Evolutionary conservation across 2,888 invertebrate genomes (phyloP), one percentile per base, ranked within the genome.

Genomic region (Drosophila setosimentum): DNA sequence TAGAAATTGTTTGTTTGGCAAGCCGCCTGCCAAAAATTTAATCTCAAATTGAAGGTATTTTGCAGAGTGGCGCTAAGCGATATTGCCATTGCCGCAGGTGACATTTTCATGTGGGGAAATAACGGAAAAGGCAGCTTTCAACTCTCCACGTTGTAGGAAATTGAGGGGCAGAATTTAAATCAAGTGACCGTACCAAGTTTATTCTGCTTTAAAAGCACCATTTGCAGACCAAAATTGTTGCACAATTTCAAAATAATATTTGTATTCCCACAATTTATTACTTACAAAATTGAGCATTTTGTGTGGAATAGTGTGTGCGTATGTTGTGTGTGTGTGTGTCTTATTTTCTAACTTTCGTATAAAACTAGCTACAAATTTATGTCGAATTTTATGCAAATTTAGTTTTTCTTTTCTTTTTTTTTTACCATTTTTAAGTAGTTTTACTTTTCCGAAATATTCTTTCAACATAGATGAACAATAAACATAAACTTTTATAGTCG

Each of bases 1-100:
- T 89, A 85, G 80, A 74, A 86, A 77, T 80, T 87, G 80, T 80
- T 77, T 86, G 89, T 88, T 90, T 76, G 75, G 74, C 73, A 61
- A 85, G 79, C 73, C 68, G 73, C 68, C 77, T 75, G 73, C 68
- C 33, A 81, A 60, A 76, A 78, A 78, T 78, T 78, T 78, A 81
- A 78, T 81, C 78, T 81, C 65, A 78, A 72, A 72, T 77, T 67
- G 78, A 81, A 68, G 78, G 77, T 58, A 80, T 68, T 77, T 59
- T 67, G 67, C 61, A 30, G 73, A 33, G 51, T 32, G 81, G 57
- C 65, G 76, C 80, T 70, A 70, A 80, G 72, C 78, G 64, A 81
- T 81, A 78, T 78, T 78, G 77, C 70, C 63, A 68, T 68, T 60
- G 61, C 81, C 81, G 64, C 59, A 59, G 81, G 81, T 68, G 81